Conservation (phyloP, 1,140 invertebrate genomes). For the Sarcophaga peregrina region DNA sequence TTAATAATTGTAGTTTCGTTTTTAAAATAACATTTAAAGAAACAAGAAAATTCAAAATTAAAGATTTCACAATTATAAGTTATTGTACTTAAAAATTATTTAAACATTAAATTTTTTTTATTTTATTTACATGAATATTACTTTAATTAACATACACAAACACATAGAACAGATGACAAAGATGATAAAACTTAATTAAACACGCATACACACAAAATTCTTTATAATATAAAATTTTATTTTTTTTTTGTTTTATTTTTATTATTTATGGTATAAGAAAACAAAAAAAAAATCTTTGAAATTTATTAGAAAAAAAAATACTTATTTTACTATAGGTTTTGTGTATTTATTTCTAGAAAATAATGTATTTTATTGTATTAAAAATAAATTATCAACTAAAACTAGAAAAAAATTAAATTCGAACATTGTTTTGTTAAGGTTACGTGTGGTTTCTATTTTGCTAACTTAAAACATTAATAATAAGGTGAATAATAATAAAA, state of each 20-base stretch:
- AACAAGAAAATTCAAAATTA: not conserved
- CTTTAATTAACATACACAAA: no score
- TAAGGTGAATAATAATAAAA: not conserved
- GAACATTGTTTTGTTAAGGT: not conserved
- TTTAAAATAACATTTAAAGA: not conserved
- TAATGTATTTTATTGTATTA: not conserved
- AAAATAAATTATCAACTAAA: constrained; percentile 3
- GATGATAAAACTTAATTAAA: not conserved
- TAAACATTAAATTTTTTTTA: not conserved
- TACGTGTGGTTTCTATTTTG: not conserved
- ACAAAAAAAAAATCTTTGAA: no score
- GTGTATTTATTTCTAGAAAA: no score
- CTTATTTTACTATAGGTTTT: no score
- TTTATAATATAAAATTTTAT: not conserved
- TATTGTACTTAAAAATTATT: not conserved
- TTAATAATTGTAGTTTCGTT: not conserved
- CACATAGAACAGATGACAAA: not conserved
- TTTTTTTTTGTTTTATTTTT: no score
- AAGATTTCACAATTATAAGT: not conserved
- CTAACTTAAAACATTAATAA: not conserved
- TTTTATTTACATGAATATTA: no score
- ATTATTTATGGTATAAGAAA: no score
- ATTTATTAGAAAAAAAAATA: no score
- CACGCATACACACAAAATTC: not conserved
- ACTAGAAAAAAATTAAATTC: constrained; percentile 6